Evolutionary conservation across 1,140 invertebrate genomes (phyloP).

Genomic region (Apolygus lucorum): DNA sequence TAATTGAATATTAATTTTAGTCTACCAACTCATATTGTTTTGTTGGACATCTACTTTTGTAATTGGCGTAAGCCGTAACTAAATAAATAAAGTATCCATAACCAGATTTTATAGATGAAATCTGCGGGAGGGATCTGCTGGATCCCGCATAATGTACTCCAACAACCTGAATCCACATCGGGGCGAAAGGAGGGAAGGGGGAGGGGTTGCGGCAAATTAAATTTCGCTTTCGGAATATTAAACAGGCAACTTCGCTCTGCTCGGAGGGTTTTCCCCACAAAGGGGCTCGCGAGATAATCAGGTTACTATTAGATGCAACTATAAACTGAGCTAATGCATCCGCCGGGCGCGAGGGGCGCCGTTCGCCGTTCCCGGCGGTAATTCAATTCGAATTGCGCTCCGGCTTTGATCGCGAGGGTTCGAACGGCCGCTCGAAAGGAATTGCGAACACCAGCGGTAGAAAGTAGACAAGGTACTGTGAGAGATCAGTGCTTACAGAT

Average conservation of each 20-base stretch:
- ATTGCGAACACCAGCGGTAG: neutral
- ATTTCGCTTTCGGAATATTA: constrained; percentile 2
- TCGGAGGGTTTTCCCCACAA: neutral
- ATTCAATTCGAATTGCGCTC: neutral
- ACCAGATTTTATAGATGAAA: no score
- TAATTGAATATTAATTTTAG: no score
- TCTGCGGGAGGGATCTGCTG: no score
- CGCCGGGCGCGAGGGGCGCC: neutral
- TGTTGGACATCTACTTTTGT: no score
- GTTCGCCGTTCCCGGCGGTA: neutral
- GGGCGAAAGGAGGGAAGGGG: no score
- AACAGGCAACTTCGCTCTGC: neutral
- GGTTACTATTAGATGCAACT: neutral
- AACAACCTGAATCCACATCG: no score
- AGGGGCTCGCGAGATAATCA: neutral
- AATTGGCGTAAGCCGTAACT: no score
- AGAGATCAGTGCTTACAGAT: neutral
- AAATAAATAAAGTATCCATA: no score
- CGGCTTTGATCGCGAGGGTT: neutral
- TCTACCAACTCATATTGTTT: no score
- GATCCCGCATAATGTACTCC: no score
- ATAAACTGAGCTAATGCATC: neutral
- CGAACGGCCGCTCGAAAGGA: neutral
- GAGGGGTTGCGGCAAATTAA: constrained; percentile 8
- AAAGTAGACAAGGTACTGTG: neutral